Base-by-base conservation (phyloP, 2,888 invertebrate genomes). In the Lissonota sp. region DNA sequence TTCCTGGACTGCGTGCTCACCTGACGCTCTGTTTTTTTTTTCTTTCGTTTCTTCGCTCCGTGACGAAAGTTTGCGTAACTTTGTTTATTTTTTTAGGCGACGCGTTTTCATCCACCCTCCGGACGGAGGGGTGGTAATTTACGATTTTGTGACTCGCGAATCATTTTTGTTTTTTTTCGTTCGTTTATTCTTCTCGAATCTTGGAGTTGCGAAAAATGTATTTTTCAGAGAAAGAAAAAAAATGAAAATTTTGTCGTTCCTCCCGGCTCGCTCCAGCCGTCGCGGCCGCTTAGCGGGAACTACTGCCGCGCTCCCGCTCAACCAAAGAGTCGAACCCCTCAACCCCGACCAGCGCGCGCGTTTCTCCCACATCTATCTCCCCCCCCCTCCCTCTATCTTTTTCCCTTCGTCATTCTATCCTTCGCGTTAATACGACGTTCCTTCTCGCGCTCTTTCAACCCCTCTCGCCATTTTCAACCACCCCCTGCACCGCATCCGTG, bases 221-320 rank as follows among this genome's bases (percentile, higher is more conserved):
- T 62, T 62, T 37, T 10, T 37, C 12, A 6, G 8, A 60, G 37
- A 60, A 60, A 60, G 44, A 62, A 42, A 57, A 39, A 60, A 60
- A 51, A 60, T 49, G 39, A 58, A 12, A 37, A 58, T 71, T 12
- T 55, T 37, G 49, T 46, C 67, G 60, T 46, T 67, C 16, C 14
- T 40, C 51, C 67, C 51, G 67, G 67, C 74, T 75, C 87, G 88
- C 86, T 90, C 90, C 88, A 90, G 88, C 88, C 91, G 89, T 88
- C 88, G 89, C 91, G 91, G 89, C 91, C 91, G 91, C 91, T 90
- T 89, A 89, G 91, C 91, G 91, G 91, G 89, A 91, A 91, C 91
- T 91, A 89, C 87, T 86, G 88, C 84, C 86, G 88, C 80, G 80
- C 71, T 71, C 71, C 71, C 77, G 78, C 78, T 78, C 80, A 73